A percentile compares a stretch with the other conserved stretches of the same genome.
Evolutionary conservation across 2,113 vertebrate species (phyloP).

Genomic region (Candoia aspera): DNA sequence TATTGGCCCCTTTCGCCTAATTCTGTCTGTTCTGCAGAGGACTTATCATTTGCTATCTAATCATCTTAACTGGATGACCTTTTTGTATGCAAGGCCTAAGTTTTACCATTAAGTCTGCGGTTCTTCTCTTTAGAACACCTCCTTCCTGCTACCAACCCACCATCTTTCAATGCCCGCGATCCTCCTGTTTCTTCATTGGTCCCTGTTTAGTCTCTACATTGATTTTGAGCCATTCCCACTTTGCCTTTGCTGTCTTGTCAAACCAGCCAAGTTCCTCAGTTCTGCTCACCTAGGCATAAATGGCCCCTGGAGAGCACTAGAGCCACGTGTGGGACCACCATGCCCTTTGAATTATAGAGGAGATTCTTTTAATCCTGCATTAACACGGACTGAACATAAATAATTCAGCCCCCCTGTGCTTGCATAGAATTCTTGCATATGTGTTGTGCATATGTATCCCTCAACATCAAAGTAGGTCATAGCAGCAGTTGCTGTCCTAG

Average conservation of each 20-base stretch:
- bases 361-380: slow-evolving; percentile 55
- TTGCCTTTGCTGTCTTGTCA: neutral
- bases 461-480: slow-evolving; percentile 30
- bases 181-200: neutral
- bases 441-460: neutral
- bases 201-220: neutral
- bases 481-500: neutral
- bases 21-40: too few relatives aligned
- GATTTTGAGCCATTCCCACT: neutral
- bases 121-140: neutral
- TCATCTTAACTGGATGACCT: neutral
- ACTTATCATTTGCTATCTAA: too few relatives aligned
- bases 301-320: fast-evolving
- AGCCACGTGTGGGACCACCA: neutral
- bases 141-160: neutral
- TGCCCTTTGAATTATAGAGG: slow-evolving; percentile 66
- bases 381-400: slow-evolving; percentile 58
- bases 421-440: neutral
- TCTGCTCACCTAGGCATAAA: slow-evolving; percentile 52
- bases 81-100: neutral
- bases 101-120: neutral
- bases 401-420: slow-evolving; percentile 49
- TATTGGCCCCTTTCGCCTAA: neutral
- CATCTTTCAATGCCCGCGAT: too few relatives aligned
- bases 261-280: fast-evolving